phyloP scores from a whole-genome alignment of 2,888 invertebrate genomes.

The Lamellibrachia columna region DNA sequence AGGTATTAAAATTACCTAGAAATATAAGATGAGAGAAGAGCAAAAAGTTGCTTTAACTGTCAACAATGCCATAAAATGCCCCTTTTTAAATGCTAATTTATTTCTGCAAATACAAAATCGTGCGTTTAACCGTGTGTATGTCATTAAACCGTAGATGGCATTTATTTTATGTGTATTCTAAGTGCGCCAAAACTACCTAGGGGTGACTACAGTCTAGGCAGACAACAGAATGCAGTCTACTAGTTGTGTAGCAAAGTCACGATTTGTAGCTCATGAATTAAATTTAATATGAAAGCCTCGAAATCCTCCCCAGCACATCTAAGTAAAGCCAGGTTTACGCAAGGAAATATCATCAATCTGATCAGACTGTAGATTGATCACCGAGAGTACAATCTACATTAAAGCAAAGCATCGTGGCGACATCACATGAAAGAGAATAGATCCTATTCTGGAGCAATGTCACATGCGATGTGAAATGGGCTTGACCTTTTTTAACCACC shows the following conservation, averaged over 20 bases:
- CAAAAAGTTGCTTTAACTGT: no score
- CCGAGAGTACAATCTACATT: no score
- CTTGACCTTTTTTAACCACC: no score
- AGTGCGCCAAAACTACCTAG: background rate
- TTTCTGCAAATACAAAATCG: background rate
- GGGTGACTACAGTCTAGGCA: background rate
- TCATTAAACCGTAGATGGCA: background rate
- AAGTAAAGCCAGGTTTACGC: no score
- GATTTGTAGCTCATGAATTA: background rate
- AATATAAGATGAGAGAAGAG: no score
- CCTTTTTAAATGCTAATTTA: background rate
- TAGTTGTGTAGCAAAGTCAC: slow-evolving; percentile 1
- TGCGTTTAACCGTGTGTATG: background rate
- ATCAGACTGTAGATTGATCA: no score
- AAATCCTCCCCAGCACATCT: no score
- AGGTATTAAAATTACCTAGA: no score
- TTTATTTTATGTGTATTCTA: background rate
- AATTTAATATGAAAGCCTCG: background rate
- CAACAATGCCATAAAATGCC: background rate
- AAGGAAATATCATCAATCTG: no score
- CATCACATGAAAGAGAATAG: no score
- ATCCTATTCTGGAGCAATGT: background rate
- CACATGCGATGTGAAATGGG: no score
- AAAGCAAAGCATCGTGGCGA: no score
- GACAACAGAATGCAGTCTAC: background rate